A percentile compares a stretch with the other conserved stretches of the same genome.
phyloP scores from a whole-genome alignment of 2,113 vertebrate genomes.

The Plestiodon gilberti region DNA sequence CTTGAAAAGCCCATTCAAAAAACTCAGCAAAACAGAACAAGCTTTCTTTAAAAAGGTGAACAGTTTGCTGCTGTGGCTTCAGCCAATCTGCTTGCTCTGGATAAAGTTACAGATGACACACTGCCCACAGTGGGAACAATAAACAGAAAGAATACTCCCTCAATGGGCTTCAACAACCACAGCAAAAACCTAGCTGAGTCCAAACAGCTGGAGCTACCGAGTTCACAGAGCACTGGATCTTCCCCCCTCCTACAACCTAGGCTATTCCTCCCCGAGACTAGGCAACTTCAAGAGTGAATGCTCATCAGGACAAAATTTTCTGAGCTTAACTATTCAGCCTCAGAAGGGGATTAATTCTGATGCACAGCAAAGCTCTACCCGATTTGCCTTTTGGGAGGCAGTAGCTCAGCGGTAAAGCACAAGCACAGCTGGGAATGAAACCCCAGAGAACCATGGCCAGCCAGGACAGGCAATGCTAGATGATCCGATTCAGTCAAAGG shows the following conservation, averaged over 20 bases:
- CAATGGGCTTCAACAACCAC: neutral
- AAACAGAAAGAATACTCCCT: neutral
- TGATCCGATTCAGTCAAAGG: no score
- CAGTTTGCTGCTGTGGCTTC: neutral
- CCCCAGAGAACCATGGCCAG: no score
- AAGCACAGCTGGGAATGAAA: no score
- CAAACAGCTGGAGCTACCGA: neutral
- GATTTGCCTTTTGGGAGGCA: neutral
- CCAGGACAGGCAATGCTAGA: no score
- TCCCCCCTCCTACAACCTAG: neutral
- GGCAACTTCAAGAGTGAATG: neutral
- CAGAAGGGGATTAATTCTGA: neutral
- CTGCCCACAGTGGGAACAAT: neutral
- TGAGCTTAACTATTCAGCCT: neutral
- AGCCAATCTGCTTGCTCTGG: neutral
- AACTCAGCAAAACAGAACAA: neutral
- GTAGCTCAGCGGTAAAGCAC: no score
- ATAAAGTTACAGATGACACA: neutral
- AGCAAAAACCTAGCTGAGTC: neutral
- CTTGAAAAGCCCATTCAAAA: neutral
- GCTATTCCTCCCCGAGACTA: no score
- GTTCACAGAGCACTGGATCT: neutral
- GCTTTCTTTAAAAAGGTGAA: neutral
- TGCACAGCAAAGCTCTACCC: neutral
- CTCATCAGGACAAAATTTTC: neutral